A percentile compares a stretch with the other conserved stretches of the same genome.
Conservation (phyloP, 2,888 invertebrate species). For the Nomada ruficornis region DNA sequence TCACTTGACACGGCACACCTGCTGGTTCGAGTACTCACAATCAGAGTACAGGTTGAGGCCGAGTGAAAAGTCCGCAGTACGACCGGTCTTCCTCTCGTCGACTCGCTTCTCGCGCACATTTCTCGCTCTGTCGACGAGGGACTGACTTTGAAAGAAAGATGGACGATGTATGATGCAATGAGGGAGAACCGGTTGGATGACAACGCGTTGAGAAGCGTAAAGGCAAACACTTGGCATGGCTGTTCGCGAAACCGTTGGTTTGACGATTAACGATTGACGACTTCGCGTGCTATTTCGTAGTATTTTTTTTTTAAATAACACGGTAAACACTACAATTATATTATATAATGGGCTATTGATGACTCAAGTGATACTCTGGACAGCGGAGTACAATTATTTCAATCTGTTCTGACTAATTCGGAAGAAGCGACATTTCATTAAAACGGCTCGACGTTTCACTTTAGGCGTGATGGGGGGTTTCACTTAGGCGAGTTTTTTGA, state of each 20-base stretch:
- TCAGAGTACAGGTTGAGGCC: neutral
- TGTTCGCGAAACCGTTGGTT: neutral
- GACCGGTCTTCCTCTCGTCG: conserved; percentile 31
- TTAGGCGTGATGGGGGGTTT: too few species aligned
- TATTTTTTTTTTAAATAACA: too few species aligned
- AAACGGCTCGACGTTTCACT: too few species aligned
- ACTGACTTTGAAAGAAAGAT: conserved; percentile 39
- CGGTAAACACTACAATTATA: too few species aligned
- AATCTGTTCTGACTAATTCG: too few species aligned
- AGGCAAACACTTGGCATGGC: neutral
- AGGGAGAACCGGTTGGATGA: conserved; percentile 45
- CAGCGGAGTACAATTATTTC: too few species aligned
- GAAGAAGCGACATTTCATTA: too few species aligned
- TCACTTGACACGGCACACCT: conserved; percentile 53
- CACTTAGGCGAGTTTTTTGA: too few species aligned
- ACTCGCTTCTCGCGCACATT: conserved; percentile 33
- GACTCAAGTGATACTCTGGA: too few species aligned
- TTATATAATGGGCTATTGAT: too few species aligned
- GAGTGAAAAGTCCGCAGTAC: conserved; percentile 35
- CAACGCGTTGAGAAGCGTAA: neutral
- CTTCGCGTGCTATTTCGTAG: too few species aligned
- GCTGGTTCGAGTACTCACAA: conserved; percentile 22
- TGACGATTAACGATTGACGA: neutral
- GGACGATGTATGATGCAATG: conserved; percentile 51
- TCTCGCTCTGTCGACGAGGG: conserved; percentile 41